Base-by-base conservation (phyloP, 2,113 vertebrate genomes). In the Eolophus roseicapilla region DNA sequence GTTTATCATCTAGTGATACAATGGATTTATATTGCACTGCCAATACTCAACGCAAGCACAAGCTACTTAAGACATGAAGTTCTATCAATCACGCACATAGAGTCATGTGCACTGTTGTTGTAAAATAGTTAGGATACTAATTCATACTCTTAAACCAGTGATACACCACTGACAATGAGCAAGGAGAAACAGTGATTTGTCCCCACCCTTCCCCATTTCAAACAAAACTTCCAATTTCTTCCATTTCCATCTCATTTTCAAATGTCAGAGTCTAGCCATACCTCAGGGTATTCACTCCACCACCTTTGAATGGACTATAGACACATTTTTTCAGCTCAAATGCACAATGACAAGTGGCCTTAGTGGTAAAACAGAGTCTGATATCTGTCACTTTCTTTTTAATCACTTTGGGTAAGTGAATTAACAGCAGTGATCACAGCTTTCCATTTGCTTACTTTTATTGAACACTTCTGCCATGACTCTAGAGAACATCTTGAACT, bases 101-200 rank as follows among this genome's bases (percentile, higher is more conserved):
- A 57, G 18, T 31, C 33, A 39, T 1, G 4, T n/a, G 41, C 25
- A 43, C 9, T 8, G 23, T 13, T 83, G 18, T 18, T 91, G 90
- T 39, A 90, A 88, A 88, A 55, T 60, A 46, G 10, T 29, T 41
- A 15, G 2, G 3, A 13, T 27, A 29, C 11, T n/a, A 47, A 71
- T 50, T 65, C 39, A 35, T 88, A 35, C 9, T 6, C 28, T 85
- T 27, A 41, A 90, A 77, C 37, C 33, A 41, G 13, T 3, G 29
- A 82, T 18, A 67, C 0, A 1, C 20, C 17, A 55, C 13, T 35
- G 28, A 9, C 37, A 59, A 33, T 2, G 1, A 63, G 33, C 15
- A 86, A 59, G 13, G 5, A 43, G 41, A 83, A 74, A 28, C 4
- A 41, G 19, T 10, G 3, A 70, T 83, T 19, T n/a, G 12, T 12